phyloP scores from a whole-genome alignment of 92 coral and sea anemone genomes.

The Bergia puertoricense region DNA sequence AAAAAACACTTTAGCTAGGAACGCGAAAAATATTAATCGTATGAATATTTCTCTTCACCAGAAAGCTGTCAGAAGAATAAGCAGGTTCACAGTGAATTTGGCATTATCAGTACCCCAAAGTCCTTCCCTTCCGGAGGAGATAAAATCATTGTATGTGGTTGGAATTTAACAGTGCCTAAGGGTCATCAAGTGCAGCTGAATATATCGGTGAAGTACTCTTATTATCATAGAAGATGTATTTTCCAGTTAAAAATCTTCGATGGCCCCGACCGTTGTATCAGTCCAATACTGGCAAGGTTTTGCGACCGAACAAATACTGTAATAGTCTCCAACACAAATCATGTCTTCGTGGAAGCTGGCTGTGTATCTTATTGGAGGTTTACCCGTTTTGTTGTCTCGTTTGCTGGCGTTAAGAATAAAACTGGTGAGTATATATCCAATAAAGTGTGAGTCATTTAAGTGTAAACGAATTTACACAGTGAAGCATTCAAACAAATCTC shows the following conservation, averaged over 20 bases:
- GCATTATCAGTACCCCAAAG: background rate
- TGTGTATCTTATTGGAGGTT: background rate
- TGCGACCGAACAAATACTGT: background rate
- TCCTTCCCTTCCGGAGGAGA: background rate
- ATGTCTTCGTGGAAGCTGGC: background rate
- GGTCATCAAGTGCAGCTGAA: background rate
- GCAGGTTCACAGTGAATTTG: background rate
- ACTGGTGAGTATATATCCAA: background rate
- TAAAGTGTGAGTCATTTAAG: background rate
- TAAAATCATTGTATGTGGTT: background rate
- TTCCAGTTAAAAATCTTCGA: background rate
- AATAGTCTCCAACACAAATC: background rate
- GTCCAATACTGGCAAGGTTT: background rate
- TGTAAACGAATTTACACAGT: too few species aligned
- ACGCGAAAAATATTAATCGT: too few species aligned
- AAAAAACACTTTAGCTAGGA: background rate
- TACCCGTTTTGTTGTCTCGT: background rate
- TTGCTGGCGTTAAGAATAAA: background rate
- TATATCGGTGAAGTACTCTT: background rate
- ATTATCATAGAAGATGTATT: background rate
- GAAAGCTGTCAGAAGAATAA: background rate
- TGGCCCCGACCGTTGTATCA: background rate
- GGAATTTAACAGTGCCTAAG: background rate
- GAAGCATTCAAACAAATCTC: too few species aligned
- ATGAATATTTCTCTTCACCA: background rate